Base-by-base conservation (phyloP, 2,113 vertebrate species). In the Aptenodytes patagonicus region DNA sequence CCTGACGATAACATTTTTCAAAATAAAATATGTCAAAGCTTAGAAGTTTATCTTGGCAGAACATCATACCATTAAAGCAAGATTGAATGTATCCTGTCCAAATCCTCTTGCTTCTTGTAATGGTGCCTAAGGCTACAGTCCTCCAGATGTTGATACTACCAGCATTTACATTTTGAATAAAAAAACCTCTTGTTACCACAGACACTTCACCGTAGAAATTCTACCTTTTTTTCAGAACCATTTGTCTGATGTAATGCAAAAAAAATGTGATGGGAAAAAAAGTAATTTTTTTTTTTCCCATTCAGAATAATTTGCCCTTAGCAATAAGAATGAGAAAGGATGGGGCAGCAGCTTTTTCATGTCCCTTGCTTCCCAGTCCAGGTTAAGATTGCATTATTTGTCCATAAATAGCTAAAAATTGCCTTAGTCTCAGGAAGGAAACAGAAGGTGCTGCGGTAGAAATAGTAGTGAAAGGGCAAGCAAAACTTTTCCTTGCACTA, bases 61-160 rank as follows among this genome's bases (percentile, higher is more conserved):
- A 87, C 96, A 92, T 92, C 97, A 97, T 90, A 96, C 97, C 96
- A 91, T 98, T 97, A 98, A 96, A 95, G 94, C 87, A 97, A 98
- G 98, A 98, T 97, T 98, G 98, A 98, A 98, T 97, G 95, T 98
- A 98, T 98, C 98, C 98, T 98, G 98, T 98, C 97, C 96, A 98
- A 96, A 98, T 98, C 94, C 94, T 98, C 96, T 97, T 95, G 96
- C 97, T 98, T 97, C 97, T 98, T 98, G 94, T 97, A 97, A 95
- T 96, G 90, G 79, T 95, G 97, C 96, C 97, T 97, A 91, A 84
- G 95, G 97, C 98, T 98, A 42, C 55, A 93, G 66, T 94, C 75
- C 82, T 98, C 97, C 98, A 98, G 98, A 98, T 98, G 97, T 95
- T 92, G 96, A 96, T 94, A 87, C 83, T 94, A 54, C 20, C 52